These are phyloP conservation scores for Gortyna flavago DNA, from an alignment of 2,888 invertebrate genomes.

Conservation along the genomic window DNA sequence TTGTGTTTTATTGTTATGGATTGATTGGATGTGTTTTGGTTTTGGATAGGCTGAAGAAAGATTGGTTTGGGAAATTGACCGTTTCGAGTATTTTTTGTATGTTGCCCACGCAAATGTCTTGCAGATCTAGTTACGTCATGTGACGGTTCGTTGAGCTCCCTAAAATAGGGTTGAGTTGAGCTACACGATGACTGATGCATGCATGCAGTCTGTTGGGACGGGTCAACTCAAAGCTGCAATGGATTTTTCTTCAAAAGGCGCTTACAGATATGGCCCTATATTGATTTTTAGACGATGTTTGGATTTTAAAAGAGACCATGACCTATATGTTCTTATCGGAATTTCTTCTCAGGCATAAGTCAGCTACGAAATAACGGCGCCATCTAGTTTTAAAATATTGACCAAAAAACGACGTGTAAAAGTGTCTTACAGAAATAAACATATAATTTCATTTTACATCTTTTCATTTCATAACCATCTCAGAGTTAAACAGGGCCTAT, in stretches of 20 bases:
- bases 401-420: too few species aligned
- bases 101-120: neutral
- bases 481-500: neutral
- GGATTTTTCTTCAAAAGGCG: neutral
- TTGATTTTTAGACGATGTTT: too few species aligned
- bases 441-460: neutral
- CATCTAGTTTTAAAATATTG: too few species aligned
- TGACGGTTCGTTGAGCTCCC: neutral
- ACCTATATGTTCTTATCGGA: neutral
- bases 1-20: constrained; percentile 27
- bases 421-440: too few species aligned
- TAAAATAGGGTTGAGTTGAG: neutral
- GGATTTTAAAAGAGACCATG: neutral
- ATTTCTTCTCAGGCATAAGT: too few species aligned
- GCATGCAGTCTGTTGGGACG: neutral
- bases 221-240: neutral
- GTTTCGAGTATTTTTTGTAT: neutral
- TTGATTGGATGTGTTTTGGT: constrained; percentile 30
- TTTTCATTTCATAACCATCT: neutral
- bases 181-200: neutral
- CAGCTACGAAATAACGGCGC: too few species aligned
- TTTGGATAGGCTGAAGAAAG: neutral
- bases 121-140: neutral
- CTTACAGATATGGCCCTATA: neutral
- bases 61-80: neutral